Base-by-base conservation (phyloP, 2,113 vertebrate genomes). In the Phaetusa simplex region DNA sequence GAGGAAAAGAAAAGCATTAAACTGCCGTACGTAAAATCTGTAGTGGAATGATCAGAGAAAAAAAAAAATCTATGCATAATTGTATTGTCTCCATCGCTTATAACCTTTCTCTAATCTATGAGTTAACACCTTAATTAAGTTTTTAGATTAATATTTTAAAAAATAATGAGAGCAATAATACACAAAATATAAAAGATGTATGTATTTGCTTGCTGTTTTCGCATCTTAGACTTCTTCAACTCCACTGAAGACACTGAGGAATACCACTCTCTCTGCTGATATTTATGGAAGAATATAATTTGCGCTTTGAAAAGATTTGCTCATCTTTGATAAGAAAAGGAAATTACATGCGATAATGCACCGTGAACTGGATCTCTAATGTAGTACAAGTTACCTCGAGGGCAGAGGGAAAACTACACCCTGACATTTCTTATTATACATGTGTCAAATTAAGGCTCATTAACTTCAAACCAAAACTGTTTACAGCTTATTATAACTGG, bases 361-460 rank as follows among this genome's bases (percentile, higher is more conserved):
- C 78, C 40, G 1, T 64, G 86, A 97, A 91, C 84, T 80, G 36
- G 45, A 94, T 95, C 84, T 86, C 78, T 82, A 73, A 88, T 74
- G 86, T 52, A 79, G 43, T 86, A 96, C 85, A 86, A 96, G 70
- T 49, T 97, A 85, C 91, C 84, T 85, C 1, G 2, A 95, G 89
- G 87, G 91, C 78, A 91, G 74, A 90, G n/a, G 89, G 78, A 81
- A 96, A 95, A 94, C 62, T 82, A 55, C 64, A 59, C 77, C 89
- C 87, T 90, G 82, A 82, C 89, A 80, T 77, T 93, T 91, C 89
- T 89, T 43, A 70, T 96, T 95, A 94, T 16, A 94, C 70, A 80
- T 17, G 20, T 82, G 89, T 91, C 84, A 96, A 96, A 95, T 96
- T 97, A 97, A 94, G 64, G 64, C 87, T 96, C 71, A 80, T 96